phyloP scores from a whole-genome alignment of 2,113 vertebrate genomes.

The Phyllopteryx taeniolatus region DNA sequence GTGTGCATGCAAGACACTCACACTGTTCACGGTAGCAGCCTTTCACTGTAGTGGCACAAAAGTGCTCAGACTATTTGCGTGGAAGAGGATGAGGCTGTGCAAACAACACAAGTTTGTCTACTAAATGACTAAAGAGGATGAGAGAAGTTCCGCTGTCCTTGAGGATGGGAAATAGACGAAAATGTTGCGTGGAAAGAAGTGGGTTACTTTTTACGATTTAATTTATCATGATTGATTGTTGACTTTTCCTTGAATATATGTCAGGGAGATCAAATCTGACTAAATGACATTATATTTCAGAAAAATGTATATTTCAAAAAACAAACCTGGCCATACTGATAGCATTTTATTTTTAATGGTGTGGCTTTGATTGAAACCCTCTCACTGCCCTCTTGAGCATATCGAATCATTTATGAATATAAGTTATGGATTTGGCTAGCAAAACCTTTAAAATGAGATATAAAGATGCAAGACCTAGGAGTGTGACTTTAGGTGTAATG shows the following conservation, averaged over 20 bases:
- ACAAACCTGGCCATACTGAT: conserved; percentile 59
- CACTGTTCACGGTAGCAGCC: conserved; percentile 12
- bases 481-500: background rate
- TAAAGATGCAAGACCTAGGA: background rate
- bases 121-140: conserved; percentile 26
- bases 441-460: background rate
- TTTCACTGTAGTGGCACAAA: conserved; percentile 15
- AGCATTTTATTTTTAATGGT: conserved; percentile 63
- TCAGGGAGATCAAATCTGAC: conserved; percentile 71
- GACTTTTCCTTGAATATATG: conserved; percentile 74
- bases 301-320: conserved; percentile 74
- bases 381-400: background rate
- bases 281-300: conserved; percentile 74
- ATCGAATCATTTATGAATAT: conserved; percentile 40
- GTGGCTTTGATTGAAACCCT: conserved; percentile 70
- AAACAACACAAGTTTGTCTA: conserved; percentile 25
- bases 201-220: conserved; percentile 55
- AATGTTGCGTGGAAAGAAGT: conserved; percentile 6
- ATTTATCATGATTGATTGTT: conserved; percentile 76
- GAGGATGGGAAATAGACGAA: conserved; percentile 40
- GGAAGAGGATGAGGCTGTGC: conserved; percentile 23
- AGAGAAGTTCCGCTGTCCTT: conserved; percentile 49
- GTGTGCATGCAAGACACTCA: conserved; percentile 71
- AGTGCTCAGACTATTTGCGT: background rate
- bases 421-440: background rate